phyloP scores from a whole-genome alignment of 2,888 invertebrate genomes.

The Cryptophagus acutangulus region DNA sequence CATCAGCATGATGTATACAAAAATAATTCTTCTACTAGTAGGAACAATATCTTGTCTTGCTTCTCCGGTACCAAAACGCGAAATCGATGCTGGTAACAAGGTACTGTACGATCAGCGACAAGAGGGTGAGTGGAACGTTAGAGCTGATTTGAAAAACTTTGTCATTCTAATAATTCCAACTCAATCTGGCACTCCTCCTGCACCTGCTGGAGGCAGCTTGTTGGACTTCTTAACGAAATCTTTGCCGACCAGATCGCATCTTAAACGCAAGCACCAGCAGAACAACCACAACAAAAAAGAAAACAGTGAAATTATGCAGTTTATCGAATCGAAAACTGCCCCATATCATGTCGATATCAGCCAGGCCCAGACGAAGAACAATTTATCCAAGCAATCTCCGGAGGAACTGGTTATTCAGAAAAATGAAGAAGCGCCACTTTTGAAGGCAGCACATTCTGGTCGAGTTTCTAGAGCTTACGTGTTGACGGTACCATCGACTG shows the following conservation, averaged over 20 bases:
- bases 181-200: conserved; percentile 14
- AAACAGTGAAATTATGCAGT: conserved; percentile 48
- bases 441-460: conserved; percentile 6
- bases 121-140: conserved; percentile 64
- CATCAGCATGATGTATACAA: neutral
- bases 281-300: conserved; percentile 14
- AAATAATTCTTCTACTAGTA: neutral
- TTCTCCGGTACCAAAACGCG: neutral
- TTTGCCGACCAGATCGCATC: conserved; percentile 28
- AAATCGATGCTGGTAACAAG: conserved; percentile 17
- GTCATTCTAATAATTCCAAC: conserved; percentile 56
- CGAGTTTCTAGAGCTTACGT: conserved; percentile 34
- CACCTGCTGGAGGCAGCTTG: conserved; percentile 23
- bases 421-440: conserved; percentile 10
- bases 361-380: conserved; percentile 33
- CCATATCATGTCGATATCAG: conserved; percentile 66
- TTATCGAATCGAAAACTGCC: conserved; percentile 61
- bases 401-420: conserved; percentile 29
- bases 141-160: conserved; percentile 70
- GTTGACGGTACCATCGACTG: conserved; percentile 35
- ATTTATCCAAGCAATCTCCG: conserved; percentile 36
- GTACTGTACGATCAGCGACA: conserved; percentile 66
- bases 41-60: neutral
- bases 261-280: conserved; percentile 22
- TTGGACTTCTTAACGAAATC: conserved; percentile 40